Conservation (phyloP, 2,113 vertebrate genomes). For the Prinia subflava region DNA sequence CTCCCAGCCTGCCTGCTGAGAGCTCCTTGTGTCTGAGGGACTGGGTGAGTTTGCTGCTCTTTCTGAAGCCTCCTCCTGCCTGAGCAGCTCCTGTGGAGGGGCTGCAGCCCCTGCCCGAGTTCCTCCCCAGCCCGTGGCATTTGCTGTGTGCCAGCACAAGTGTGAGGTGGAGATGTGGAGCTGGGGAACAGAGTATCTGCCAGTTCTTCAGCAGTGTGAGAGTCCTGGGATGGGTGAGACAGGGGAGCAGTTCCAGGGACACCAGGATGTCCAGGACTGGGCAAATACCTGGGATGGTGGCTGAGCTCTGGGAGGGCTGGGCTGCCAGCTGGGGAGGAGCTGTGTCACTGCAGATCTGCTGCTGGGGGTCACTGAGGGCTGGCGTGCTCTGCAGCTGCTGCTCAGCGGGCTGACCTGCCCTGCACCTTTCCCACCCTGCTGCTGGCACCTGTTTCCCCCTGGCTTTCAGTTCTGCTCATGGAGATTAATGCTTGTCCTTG, state of each 20-base stretch:
- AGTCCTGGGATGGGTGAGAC: rapidly evolving
- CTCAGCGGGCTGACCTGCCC: rapidly evolving
- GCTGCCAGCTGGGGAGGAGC: rapidly evolving
- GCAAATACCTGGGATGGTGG: rapidly evolving
- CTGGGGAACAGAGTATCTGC: rapidly evolving
- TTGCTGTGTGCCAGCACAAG: background rate
- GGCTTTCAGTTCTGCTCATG: background rate
- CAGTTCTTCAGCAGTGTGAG: background rate
- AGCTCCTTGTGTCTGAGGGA: background rate
- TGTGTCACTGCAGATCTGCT: background rate
- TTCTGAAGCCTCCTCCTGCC: background rate
- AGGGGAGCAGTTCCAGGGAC: rapidly evolving
- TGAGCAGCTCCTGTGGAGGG: background rate
- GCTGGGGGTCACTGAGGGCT: rapidly evolving
- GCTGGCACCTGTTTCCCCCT: background rate
- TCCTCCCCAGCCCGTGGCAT: rapidly evolving
- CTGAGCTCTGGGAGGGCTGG: background rate
- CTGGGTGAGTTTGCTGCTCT: background rate
- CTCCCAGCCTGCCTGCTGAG: background rate
- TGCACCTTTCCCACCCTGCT: background rate
- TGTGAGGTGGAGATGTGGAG: background rate
- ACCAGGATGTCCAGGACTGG: rapidly evolving
- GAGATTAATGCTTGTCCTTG: background rate
- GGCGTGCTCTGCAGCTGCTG: background rate
- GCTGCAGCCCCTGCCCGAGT: rapidly evolving